These are phyloP conservation scores for Ophioninae sp. DNA, from an alignment of 2,888 invertebrate species.

Conservation along the genomic window DNA sequence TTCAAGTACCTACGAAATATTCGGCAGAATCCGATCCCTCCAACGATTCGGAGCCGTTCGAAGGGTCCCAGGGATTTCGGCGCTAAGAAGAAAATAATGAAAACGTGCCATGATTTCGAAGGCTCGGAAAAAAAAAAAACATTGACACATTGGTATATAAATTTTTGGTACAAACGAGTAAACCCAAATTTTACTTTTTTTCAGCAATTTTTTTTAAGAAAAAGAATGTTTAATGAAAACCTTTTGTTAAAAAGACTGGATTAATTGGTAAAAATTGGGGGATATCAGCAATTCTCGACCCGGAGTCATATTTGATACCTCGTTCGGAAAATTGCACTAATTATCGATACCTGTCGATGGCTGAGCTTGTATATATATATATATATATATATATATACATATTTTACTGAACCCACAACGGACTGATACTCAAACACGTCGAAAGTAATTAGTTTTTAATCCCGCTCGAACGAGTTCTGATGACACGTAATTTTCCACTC, in stretches of 20 bases:
- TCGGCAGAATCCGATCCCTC: background rate
- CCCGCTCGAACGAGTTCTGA: too few relatives aligned
- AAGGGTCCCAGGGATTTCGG: conserved; percentile 17
- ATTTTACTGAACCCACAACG: background rate
- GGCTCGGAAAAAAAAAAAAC: background rate
- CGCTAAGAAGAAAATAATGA: conserved; percentile 53
- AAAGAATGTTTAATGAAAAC: too few relatives aligned
- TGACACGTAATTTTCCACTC: background rate
- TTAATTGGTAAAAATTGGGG: too few relatives aligned
- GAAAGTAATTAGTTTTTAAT: background rate
- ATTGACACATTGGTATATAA: background rate
- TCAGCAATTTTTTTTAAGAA: background rate
- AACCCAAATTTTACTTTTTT: background rate
- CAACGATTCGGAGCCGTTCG: background rate
- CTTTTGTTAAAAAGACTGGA: too few relatives aligned
- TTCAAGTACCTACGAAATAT: conserved; percentile 29
- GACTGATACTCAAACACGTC: background rate
- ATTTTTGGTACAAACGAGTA: conserved; percentile 1
- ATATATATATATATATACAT: too few relatives aligned
- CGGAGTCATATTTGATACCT: background rate
- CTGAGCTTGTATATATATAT: background rate
- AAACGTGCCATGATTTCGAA: background rate
- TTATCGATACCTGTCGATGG: background rate
- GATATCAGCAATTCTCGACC: background rate
- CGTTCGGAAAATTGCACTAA: background rate